Evolutionary conservation across 1,140 invertebrate species (phyloP).

Genomic region (Psilanteris sp.): DNA sequence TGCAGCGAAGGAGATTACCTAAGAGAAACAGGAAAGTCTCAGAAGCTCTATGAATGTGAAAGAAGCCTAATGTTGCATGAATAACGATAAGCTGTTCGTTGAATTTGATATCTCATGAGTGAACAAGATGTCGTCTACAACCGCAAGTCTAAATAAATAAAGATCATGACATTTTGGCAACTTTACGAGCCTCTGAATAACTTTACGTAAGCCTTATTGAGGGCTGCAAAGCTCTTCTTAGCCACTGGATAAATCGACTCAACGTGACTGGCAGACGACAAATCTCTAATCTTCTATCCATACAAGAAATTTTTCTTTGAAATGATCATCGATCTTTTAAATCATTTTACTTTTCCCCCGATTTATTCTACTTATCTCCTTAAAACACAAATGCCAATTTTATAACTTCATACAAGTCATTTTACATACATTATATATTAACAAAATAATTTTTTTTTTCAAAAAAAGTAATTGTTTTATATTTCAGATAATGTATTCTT

Average conservation of each 20-base stretch:
- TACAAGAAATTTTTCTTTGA: conserved; percentile 54
- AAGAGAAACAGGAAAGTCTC: conserved; percentile 57
- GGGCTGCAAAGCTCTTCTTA: conserved; percentile 38
- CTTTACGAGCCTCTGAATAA: conserved; percentile 59
- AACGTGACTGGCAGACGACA: conserved; percentile 75
- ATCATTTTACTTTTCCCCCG: conserved; percentile 42
- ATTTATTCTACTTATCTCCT: conserved; percentile 37
- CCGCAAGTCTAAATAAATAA: conserved; percentile 74
- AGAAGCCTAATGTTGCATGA: conserved; percentile 79
- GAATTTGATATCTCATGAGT: conserved; percentile 61
- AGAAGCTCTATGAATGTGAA: conserved; percentile 74
- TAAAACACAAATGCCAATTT: conserved; percentile 18
- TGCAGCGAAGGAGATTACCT: conserved; percentile 17
- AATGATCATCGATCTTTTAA: conserved; percentile 58
- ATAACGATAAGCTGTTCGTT: conserved; percentile 76
- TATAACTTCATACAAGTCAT: too few relatives aligned
- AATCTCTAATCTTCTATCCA: conserved; percentile 65
- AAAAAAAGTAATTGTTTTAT: too few relatives aligned
- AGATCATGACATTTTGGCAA: conserved; percentile 64
- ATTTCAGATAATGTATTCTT: too few relatives aligned
- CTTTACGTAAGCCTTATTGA: conserved; percentile 53
- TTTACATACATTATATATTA: too few relatives aligned
- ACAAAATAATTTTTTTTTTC: too few relatives aligned
- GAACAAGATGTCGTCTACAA: conserved; percentile 49
- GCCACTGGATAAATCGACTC: conserved; percentile 73